Base-by-base conservation (phyloP, 1,140 invertebrate species). In the Dryas iulia region DNA sequence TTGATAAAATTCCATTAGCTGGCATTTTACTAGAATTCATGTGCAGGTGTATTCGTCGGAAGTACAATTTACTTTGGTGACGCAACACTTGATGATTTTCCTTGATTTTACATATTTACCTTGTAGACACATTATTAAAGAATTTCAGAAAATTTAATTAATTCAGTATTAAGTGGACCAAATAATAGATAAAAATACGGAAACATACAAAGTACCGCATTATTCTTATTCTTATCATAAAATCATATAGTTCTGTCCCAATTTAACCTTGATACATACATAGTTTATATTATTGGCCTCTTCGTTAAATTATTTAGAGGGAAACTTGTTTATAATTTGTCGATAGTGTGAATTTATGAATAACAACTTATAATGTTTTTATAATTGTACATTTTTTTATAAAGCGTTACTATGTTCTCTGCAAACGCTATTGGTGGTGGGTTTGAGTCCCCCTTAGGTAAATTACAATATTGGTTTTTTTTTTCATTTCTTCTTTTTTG, bases 1-100 rank as follows among this genome's bases (percentile, higher is more conserved):
- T 47, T 47, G 39, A 47, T 47, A 47, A 47, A 47, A 47, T 47
- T 47, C 39, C 39, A 47, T 47, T 47, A 10, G 39, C 18, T 47
- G 39, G 7, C 7, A 5, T 47, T 47, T 47, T 47, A 47, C 39
- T 47, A 21, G 39, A 47, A 47, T 18, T 47, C 3, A 47, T 21
- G 39, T 47, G 14, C 39, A 47, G 18, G 14, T 47, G 39, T 18
- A 2, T 5, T 21, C 18, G 35, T 47, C 2, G 39, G 39, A 10
- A 47, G 8, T 14, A 47, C 14, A 18, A 18, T 18, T n/a, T 4
- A 14, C 3, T 47, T 18, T 47, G 0, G 6, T 8, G 5, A 47
- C 18, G 2, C 39, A 18, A 47, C 39, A 7, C 7, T 47, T 47
- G 14, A 47, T 47, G 14, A 18, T 10, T 47, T 47, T 47, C 39